Base-by-base conservation (phyloP, 2,113 vertebrate genomes). In the Lonchura striata region DNA sequence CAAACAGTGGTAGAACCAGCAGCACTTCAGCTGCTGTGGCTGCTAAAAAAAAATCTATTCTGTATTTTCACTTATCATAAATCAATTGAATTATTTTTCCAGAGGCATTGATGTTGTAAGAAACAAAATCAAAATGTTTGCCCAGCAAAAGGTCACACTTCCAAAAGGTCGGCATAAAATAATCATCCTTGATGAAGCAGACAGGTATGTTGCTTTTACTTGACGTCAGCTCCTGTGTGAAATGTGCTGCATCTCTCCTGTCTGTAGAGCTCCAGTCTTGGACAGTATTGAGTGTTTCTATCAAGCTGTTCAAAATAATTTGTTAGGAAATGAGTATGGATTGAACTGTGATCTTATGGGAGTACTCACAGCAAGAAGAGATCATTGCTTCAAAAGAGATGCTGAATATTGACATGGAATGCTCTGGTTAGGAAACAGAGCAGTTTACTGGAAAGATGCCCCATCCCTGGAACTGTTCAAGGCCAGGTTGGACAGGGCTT, bases 121-220 rank as follows among this genome's bases (percentile, higher is more conserved):
- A 97, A 99, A 99, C 97, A 99, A 99, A 96, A 99, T 99, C 96
- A 99, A 99, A 97, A 99, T 99, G 99, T 99, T 99, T 59, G 99
- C 99, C 49, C 99, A 99, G 94, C 99, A 99, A 94, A 99, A 99
- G 70, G 99, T 99, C 88, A 99, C 99, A 0, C 98, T 99, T 41
- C 99, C 99, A 81, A 99, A 98, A 98, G 99, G 99, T 37, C 98
- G 99, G 14, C 99, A 99, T 96, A 99, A 99, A 97, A 98, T 99
- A 91, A 99, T 99, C 94, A 99, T 99, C 95, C 98, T 99, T 74
- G 99, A 99, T 63, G 99, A 99, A 86, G 99, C 99, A 2, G 99
- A 99, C 98, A 99, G 99, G 99, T 99, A 90, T 0, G 41, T 24
- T 80, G 31, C 1, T 9, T 56, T 74, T 27, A 57, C 46, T 35